Conservation (phyloP, 1,140 invertebrate species). For the Conopomorpha cramerella region DNA sequence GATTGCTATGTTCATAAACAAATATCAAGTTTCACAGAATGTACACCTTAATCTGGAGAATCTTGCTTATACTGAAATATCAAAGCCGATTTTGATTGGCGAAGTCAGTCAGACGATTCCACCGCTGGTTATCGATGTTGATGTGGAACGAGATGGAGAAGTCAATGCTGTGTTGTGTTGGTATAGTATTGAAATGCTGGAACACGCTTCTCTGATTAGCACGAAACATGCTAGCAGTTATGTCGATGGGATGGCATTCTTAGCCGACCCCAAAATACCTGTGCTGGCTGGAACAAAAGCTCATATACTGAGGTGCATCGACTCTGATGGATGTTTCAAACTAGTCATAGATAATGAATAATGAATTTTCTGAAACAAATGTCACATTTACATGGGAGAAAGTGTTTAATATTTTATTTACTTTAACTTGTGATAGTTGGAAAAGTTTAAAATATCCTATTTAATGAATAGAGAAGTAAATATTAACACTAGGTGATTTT, state of each 20-base stretch:
- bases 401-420: too few relatives aligned
- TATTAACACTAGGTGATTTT: too few relatives aligned
- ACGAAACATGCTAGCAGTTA: slow-evolving; percentile 26
- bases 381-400: too few relatives aligned
- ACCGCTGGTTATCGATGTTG: slow-evolving; percentile 17
- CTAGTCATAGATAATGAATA: not conserved
- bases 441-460: too few relatives aligned
- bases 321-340: slow-evolving; percentile 28
- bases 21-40: slow-evolving; percentile 36
- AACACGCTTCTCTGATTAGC: slow-evolving; percentile 18
- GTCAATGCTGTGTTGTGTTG: slow-evolving; percentile 34
- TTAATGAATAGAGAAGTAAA: too few relatives aligned
- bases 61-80: slow-evolving; percentile 25
- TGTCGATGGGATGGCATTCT: slow-evolving; percentile 26
- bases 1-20: slow-evolving; percentile 30
- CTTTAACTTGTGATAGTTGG: too few relatives aligned
- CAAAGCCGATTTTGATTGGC: slow-evolving; percentile 20
- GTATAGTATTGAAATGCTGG: slow-evolving; percentile 35
- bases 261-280: slow-evolving; percentile 15
- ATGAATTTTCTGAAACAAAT: too few relatives aligned
- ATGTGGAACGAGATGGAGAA: slow-evolving; percentile 17
- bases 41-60: slow-evolving; percentile 27
- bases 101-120: slow-evolving; percentile 7
- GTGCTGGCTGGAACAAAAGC: slow-evolving; percentile 14
- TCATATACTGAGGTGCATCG: slow-evolving; percentile 24